A percentile compares a stretch with the other conserved stretches of the same genome.
Conservation (phyloP, 2,888 invertebrate species). For the Lasioglossum vierecki region DNA sequence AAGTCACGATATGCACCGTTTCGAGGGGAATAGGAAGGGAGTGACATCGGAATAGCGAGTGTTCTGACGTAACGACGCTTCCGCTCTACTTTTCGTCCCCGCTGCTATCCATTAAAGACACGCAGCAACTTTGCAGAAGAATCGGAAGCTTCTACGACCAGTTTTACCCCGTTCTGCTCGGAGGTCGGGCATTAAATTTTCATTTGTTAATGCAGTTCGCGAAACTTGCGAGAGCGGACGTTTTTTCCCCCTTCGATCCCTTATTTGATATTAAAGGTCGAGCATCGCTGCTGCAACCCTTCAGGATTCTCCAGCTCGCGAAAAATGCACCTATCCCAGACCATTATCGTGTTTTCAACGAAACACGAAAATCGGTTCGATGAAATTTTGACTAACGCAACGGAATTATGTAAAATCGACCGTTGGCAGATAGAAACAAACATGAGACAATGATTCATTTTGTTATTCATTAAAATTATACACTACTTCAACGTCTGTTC, state of each 20-base stretch:
- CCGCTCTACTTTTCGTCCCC: constrained; percentile 36
- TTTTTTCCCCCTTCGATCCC: neutral
- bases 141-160: neutral
- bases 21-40: constrained; percentile 41
- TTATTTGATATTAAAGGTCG: neutral
- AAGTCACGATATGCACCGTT: constrained; percentile 28
- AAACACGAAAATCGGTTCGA: neutral
- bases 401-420: neutral
- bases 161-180: neutral
- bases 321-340: neutral
- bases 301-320: neutral
- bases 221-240: neutral
- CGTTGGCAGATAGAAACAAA: neutral
- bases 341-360: neutral
- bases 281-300: neutral
- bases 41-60: constrained; percentile 33
- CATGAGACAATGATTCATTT: neutral
- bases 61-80: constrained; percentile 16
- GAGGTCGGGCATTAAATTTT: neutral
- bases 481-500: neutral
- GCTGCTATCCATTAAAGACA: neutral
- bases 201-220: constrained; percentile 7
- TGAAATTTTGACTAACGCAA: neutral
- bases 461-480: neutral
- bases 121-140: constrained; percentile 18